Evolutionary conservation across 1,140 invertebrate genomes (phyloP), one percentile per base, ranked within the genome.

Genomic region (Diprion similis): DNA sequence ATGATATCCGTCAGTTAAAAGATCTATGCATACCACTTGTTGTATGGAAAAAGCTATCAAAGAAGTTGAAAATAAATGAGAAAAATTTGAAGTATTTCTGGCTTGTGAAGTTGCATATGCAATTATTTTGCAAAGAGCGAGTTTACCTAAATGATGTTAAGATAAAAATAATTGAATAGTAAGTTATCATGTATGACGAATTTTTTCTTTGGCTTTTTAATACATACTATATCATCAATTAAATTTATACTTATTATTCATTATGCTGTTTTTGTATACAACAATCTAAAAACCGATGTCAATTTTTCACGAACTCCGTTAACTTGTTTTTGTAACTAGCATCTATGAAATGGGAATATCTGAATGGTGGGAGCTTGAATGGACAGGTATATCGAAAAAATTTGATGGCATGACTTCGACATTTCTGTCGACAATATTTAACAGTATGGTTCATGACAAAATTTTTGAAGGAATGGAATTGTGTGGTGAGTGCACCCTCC

Each of bases 91-190:
- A 75, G 76, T 46, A 67, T 8, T 83, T 83, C 73, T 87, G 86
- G 86, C 71, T 73, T 10, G 4, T 69, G 15, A 80, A 81, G 46
- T 76, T 87, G 19, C 86, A 87, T 66, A 47, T 84, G 70, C 86
- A 87, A 70, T 74, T 87, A 24, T 87, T 83, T 72, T 81, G 77
- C 71, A 46, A 78, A 18, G 17, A 71, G 24, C 76, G 77, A 8
- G 79, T 87, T 73, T 84, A 78, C 71, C 68, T 82, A 11, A 84
- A 80, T 73, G 80, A 85, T 45, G 74, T 86, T 37, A 86, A 83
- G 72, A 82, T 85, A 75, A 74, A 82, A 67, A 66, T 87, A 70
- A 86, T 86, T 69, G 80, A 86, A 76, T 81, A 82, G 84, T 86
- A 77, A 82, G 81, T 83, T 70, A 71, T 13, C 68, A 45, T 68